Percentiles rank a stretch among this genome's conserved stretches.
These are phyloP conservation scores for Camelus bactrianus DNA, from an alignment of 2,113 vertebrate species.

Conservation along the genomic window DNA sequence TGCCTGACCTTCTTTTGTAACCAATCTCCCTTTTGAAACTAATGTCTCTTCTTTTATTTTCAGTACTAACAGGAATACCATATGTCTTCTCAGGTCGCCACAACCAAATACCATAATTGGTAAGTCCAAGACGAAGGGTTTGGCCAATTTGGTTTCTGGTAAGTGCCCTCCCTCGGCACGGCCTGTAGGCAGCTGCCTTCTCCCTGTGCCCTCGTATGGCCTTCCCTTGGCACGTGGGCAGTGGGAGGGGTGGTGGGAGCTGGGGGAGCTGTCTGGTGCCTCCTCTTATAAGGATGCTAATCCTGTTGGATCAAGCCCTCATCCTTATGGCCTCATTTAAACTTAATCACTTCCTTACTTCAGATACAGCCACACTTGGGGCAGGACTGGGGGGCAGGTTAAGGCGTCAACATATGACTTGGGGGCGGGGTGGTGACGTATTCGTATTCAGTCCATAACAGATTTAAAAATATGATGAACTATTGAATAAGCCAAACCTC, in stretches of 20 bases:
- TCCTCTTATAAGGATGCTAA: neutral
- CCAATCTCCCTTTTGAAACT: neutral
- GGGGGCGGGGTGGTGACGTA: neutral
- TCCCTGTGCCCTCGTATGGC: rapidly evolving
- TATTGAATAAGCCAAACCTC: neutral
- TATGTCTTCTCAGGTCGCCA: neutral
- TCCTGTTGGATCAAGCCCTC: neutral
- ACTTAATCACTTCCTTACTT: neutral
- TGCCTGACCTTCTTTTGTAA: neutral
- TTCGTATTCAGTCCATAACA: neutral
- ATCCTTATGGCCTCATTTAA: neutral
- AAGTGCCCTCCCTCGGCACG: neutral
- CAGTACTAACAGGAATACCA: neutral
- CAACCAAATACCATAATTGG: neutral
- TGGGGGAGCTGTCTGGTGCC: neutral
- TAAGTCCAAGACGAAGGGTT: neutral
- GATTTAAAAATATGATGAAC: neutral
- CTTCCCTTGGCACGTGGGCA: neutral
- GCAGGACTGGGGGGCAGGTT: neutral
- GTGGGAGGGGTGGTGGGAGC: neutral
- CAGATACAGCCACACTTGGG: neutral
- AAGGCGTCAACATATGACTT: neutral
- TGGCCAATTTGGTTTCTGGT: neutral
- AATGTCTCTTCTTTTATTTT: neutral
- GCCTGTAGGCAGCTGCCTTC: neutral